phyloP scores from a whole-genome alignment of 1,140 invertebrate genomes.

The Drosophila nasuta region DNA sequence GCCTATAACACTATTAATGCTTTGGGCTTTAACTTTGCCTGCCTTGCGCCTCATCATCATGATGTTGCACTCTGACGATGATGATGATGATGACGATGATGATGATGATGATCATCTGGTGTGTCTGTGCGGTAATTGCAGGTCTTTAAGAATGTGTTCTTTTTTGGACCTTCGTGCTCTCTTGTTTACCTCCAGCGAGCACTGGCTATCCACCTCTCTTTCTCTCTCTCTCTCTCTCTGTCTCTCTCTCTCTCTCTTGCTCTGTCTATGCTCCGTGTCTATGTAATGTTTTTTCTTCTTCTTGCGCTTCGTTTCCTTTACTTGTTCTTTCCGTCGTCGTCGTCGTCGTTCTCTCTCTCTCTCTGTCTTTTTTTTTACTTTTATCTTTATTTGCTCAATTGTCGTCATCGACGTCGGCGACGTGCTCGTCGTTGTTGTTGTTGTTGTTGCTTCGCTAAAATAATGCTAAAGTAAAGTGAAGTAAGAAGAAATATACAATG shows the following conservation, averaged over 20 bases:
- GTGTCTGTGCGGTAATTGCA: slow-evolving; percentile 73
- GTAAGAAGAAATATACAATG: slow-evolving; percentile 56
- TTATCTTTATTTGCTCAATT: slow-evolving; percentile 81
- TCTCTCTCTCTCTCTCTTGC: slow-evolving; percentile 13
- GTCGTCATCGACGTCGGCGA: slow-evolving; percentile 66
- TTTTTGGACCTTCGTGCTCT: slow-evolving; percentile 49
- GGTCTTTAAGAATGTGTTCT: slow-evolving; percentile 80
- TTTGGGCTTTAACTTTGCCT: slow-evolving; percentile 57
- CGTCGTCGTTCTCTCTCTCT: not conserved
- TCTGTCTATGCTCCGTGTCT: slow-evolving; percentile 9
- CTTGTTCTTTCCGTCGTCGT: slow-evolving; percentile 30
- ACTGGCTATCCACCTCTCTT: not conserved
- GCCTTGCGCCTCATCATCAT: slow-evolving; percentile 29
- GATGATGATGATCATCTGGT: slow-evolving; percentile 32
- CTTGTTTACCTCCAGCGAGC: slow-evolving; percentile 12
- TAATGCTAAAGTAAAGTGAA: slow-evolving; percentile 78
- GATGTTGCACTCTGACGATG: too few species aligned
- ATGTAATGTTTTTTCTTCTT: slow-evolving; percentile 17
- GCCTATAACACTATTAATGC: slow-evolving; percentile 50
- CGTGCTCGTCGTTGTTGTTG: slow-evolving; percentile 38
- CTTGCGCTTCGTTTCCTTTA: slow-evolving; percentile 17
- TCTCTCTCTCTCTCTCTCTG: slow-evolving; percentile 16
- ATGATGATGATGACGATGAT: slow-evolving; percentile 11
- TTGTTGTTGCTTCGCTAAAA: slow-evolving; percentile 67
- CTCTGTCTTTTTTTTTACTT: slow-evolving; percentile 31